Evolutionary conservation across 2,888 invertebrate genomes (phyloP).

Genomic region (Drosophila siamana): DNA sequence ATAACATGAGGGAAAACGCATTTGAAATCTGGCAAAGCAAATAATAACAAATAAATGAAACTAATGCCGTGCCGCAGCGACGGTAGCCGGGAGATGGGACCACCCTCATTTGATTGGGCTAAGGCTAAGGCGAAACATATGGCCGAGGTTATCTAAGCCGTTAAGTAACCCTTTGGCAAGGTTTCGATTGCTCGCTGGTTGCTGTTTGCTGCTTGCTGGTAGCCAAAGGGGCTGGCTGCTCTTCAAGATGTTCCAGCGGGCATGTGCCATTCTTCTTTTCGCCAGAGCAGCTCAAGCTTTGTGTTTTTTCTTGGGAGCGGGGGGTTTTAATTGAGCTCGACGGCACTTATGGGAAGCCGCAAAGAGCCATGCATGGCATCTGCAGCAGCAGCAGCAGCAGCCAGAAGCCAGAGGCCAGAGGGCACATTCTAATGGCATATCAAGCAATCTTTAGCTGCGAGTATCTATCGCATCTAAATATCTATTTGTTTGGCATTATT

Average conservation of each 20-base stretch:
- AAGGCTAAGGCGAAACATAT: slow-evolving; percentile 56
- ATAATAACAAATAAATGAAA: slow-evolving; percentile 76
- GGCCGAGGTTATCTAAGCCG: slow-evolving; percentile 58
- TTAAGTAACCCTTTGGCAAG: slow-evolving; percentile 70
- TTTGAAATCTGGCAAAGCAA: slow-evolving; percentile 66
- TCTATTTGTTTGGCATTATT: slow-evolving; percentile 49
- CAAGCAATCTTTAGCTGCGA: slow-evolving; percentile 18
- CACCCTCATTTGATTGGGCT: slow-evolving; percentile 53
- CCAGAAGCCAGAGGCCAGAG: slow-evolving; percentile 11
- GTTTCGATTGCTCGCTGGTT: background rate
- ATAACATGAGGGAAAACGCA: slow-evolving; percentile 51
- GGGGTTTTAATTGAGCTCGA: slow-evolving; percentile 59
- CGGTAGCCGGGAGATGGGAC: slow-evolving; percentile 40
- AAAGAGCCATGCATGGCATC: slow-evolving; percentile 63
- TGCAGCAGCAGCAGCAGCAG: slow-evolving; percentile 49
- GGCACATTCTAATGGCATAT: slow-evolving; percentile 26
- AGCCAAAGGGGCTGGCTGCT: slow-evolving; percentile 36
- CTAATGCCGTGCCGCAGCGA: slow-evolving; percentile 54
- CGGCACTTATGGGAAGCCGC: slow-evolving; percentile 63
- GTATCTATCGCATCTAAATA: slow-evolving; percentile 56
- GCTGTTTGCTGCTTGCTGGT: no score
- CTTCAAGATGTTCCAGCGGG: slow-evolving; percentile 16
- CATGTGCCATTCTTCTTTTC: slow-evolving; percentile 65
- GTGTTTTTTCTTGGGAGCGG: slow-evolving; percentile 23
- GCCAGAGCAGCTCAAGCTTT: slow-evolving; percentile 20